Percentiles rank a stretch among this genome's conserved stretches.
phyloP scores from a whole-genome alignment of 2,113 vertebrate species.

The Perca flavescens region DNA sequence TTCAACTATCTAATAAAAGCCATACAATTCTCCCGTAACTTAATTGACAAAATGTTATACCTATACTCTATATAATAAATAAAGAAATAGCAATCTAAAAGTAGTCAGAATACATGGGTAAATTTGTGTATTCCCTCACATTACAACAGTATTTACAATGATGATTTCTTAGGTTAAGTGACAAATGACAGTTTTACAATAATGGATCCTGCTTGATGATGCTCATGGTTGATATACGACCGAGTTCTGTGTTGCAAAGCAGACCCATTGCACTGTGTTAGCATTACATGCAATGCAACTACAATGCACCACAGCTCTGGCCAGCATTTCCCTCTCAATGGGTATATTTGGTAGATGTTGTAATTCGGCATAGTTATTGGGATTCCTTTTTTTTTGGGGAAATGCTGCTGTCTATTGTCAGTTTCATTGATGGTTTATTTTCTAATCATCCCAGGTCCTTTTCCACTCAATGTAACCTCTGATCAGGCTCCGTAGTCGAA shows the following conservation, averaged over 20 bases:
- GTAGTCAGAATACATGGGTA: not conserved
- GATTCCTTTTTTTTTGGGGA: not conserved
- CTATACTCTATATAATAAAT: not conserved
- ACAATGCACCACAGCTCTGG: conserved; percentile 89
- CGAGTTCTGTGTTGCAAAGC: conserved; percentile 88
- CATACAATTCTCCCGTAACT: no score
- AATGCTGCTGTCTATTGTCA: not conserved
- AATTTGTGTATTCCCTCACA: not conserved
- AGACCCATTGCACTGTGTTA: conserved; percentile 87
- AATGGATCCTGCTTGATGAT: not conserved
- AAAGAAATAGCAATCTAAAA: not conserved
- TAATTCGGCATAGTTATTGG: not conserved
- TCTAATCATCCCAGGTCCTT: not conserved
- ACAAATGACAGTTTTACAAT: not conserved
- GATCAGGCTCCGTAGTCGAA: not conserved
- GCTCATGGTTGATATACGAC: conserved; percentile 4
- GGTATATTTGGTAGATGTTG: not conserved
- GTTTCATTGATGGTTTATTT: not conserved
- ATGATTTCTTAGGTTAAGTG: not conserved
- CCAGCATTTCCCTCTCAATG: conserved; percentile 20
- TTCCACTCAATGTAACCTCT: not conserved
- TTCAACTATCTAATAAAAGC: not conserved
- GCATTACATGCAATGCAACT: conserved; percentile 90
- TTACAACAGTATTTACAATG: not conserved
- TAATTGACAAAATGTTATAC: not conserved